Evolutionary conservation across 2,888 invertebrate species (phyloP).

Genomic region (Hydrotaea diabolus): DNA sequence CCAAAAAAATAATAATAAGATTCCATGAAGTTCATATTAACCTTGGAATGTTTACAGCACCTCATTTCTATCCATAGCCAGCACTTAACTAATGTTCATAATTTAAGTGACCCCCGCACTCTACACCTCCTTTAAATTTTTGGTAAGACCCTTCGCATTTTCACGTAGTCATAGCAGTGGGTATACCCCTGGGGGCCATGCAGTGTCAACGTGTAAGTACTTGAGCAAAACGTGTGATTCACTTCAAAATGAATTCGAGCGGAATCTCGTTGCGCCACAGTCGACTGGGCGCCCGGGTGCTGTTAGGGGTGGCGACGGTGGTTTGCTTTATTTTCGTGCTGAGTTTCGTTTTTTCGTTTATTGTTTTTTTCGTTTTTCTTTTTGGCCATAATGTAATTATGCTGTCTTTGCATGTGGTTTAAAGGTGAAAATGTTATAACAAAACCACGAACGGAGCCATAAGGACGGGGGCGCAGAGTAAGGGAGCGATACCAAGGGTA

Average conservation of each 20-base stretch:
- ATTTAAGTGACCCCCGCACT: neutral
- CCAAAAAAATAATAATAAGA: no score
- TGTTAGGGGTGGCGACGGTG: neutral
- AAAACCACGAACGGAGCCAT: no score
- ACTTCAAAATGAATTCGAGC: neutral
- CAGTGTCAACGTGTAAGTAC: constrained; percentile 28
- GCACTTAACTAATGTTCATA: neutral
- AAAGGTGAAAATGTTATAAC: no score
- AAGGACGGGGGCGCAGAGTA: neutral
- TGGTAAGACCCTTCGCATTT: no score
- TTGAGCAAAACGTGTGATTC: constrained; percentile 20
- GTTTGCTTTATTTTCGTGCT: neutral
- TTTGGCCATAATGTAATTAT: constrained; percentile 47
- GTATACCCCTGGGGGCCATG: neutral
- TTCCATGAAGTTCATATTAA: neutral
- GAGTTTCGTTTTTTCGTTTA: neutral
- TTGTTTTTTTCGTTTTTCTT: neutral
- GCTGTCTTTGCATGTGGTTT: constrained; percentile 45
- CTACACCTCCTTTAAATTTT: neutral
- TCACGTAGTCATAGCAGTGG: neutral
- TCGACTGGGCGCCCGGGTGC: no score
- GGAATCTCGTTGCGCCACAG: neutral
- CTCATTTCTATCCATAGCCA: neutral
- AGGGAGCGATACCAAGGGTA: no score
- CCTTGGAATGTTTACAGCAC: neutral